Evolutionary conservation across 2,113 vertebrate genomes (phyloP), one percentile per base, ranked within the genome.

Genomic region (Casuarius casuarius): DNA sequence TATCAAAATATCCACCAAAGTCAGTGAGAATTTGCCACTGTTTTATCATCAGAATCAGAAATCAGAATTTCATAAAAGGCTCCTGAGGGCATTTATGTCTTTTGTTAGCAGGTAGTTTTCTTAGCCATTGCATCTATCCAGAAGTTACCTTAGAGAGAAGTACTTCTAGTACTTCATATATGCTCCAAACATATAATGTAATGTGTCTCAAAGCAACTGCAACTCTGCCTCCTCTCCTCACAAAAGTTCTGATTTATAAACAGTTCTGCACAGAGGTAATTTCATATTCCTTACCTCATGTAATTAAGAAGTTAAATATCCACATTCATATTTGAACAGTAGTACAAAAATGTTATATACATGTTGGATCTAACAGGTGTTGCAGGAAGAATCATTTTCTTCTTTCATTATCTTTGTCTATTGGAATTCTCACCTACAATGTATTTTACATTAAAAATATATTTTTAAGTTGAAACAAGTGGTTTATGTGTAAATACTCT

Each of bases 391-490:
- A 76, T 51, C 0, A 23, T 72, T 84, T 93, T 58, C 35, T 68
- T n/a, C n/a, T 54, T 56, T 29, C 23, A 65, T 84, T 84, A 58
- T 58, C 33, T 89, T 77, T 79, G 29, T 46, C 62, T 92, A 26
- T 40, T 68, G n/a, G 71, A 90, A 84, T 89, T 65, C 7, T 46
- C 28, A 84, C 31, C 42, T 70, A 33, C n/a, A 29, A 83, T 51
- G 10, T 23, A 87, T 85, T 94, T 92, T 66, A 52, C 73, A 70
- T n/a, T 89, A 66, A 48, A 91, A 4, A 92, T 78, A 48, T 28
- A 22, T 6, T 12, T 84, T 77, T 23, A 91, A 91, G 62, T 77
- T 49, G 33, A 21, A 89, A 83, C 23, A 92, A 96, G 87, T 66
- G 58, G 18, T 82, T 91, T 8, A n/a, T 61, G 35, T 72, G 58